phyloP scores from a whole-genome alignment of 2,113 vertebrate genomes.

The Poeciliopsis prolifica region DNA sequence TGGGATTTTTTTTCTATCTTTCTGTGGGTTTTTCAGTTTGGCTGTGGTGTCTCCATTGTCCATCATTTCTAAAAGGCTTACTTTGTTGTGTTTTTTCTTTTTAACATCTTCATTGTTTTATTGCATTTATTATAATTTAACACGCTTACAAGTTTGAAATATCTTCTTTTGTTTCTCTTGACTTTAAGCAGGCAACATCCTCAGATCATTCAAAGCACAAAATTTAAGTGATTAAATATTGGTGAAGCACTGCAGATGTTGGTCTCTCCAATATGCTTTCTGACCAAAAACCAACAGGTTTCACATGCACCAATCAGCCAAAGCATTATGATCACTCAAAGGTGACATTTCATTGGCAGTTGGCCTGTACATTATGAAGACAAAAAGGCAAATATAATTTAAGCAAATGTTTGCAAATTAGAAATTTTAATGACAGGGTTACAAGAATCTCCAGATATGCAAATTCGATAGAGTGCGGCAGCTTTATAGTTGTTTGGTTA shows the following conservation, averaged over 20 bases:
- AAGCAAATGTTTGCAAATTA: too few relatives aligned
- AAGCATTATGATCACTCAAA: neutral
- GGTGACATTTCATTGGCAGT: neutral
- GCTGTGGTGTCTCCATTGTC: neutral
- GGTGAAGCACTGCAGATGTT: constrained; percentile 34
- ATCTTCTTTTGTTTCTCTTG: constrained; percentile 2
- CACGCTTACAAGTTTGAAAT: neutral
- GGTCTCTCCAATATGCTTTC: constrained; percentile 11
- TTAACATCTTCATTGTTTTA: neutral
- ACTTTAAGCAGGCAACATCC: constrained; percentile 5
- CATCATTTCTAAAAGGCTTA: constrained; percentile 21
- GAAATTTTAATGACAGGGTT: neutral
- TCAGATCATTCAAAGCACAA: neutral
- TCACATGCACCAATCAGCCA: neutral
- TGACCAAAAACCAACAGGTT: constrained; percentile 20
- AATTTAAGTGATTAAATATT: constrained; percentile 44
- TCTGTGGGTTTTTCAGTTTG: constrained; percentile 22
- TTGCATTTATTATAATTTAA: neutral
- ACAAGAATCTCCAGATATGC: neutral
- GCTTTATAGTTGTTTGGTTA: too few relatives aligned
- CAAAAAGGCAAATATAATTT: too few relatives aligned
- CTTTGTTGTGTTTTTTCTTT: constrained; percentile 10
- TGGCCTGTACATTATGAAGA: neutral
- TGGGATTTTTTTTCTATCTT: constrained; percentile 17
- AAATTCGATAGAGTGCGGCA: neutral